Evolutionary conservation across 2,888 invertebrate genomes (phyloP), one percentile per base, ranked within the genome.

Genomic region (Metacarcinus magister): DNA sequence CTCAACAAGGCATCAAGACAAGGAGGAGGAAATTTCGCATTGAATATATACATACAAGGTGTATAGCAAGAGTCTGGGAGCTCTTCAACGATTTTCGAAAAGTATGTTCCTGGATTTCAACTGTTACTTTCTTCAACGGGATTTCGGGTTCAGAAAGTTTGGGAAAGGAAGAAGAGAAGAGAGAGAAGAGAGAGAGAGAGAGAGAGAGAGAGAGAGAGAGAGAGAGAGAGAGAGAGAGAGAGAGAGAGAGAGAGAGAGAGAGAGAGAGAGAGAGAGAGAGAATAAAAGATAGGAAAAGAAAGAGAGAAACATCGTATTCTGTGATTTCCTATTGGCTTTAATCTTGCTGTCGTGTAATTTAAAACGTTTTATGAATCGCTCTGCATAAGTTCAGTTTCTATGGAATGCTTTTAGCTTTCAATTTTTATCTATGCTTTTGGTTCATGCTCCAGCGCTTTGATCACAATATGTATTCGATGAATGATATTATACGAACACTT

Each of bases 11-110:
- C 67, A 67, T 67, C 23, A 67, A 67, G 67, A 67, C 67, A 67
- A 67, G 67, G 67, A 67, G n/a, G 67, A 67, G 67, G 67, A n/a
- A 16, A n/a, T 67, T 67, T 67, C 19, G 67, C 67, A 67, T 67
- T n/a, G 67, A 23, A 67, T n/a, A 67, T 67, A 67, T 67, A 67
- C 67, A 67, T n/a, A 67, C 54, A n/a, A n/a, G 23, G 67, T 67
- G 67, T 67, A 67, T 23, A 23, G n/a, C 7, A 67, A 7, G n/a
- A n/a, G 67, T n/a, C n/a, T 19, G 67, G 67, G n/a, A 67, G n/a
- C 67, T 67, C 67, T n/a, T 67, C 67, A 67, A 67, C 67, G 67
- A 67, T 67, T 67, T 67, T 67, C 67, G 67, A n/a, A n/a, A 67
- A 67, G 67, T 67, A 23, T n/a, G 67, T 67, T 67, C n/a, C n/a